phyloP scores from a whole-genome alignment of 2,888 invertebrate genomes.

The Microctonus aethiopoides region DNA sequence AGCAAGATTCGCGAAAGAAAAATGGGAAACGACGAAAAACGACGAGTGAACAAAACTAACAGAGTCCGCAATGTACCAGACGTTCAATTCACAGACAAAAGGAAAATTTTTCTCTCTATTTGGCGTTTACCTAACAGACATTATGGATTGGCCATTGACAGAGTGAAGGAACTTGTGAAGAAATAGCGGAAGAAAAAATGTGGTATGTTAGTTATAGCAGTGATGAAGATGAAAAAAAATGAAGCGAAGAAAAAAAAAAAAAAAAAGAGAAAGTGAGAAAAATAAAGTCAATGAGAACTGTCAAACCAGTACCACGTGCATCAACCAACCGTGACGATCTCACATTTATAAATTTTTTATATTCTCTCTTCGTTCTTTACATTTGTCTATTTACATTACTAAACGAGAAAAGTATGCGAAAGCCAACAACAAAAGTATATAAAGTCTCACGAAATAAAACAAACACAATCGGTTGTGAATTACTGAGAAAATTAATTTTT shows the following conservation, averaged over 20 bases:
- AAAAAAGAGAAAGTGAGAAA: background rate
- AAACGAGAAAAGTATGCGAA: slow-evolving; percentile 11
- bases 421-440: background rate
- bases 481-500: slow-evolving; percentile 16
- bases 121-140: background rate
- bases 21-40: slow-evolving; percentile 9
- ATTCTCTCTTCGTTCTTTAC: background rate
- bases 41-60: background rate
- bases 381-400: background rate
- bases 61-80: background rate
- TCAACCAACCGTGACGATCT: slow-evolving; percentile 35
- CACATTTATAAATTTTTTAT: slow-evolving; percentile 8
- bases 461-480: slow-evolving; percentile 26
- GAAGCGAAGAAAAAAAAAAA: slow-evolving; percentile 10
- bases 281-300: slow-evolving; percentile 20
- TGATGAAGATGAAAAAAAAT: background rate
- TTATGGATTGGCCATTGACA: slow-evolving; percentile 21
- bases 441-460: background rate
- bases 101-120: slow-evolving; percentile 12
- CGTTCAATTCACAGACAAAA: background rate
- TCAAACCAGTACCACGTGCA: slow-evolving; percentile 37
- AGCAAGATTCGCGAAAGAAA: slow-evolving; percentile 3
- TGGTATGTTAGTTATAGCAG: background rate
- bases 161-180: background rate
- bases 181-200: slow-evolving; percentile 7